Evolutionary conservation across 2,888 invertebrate genomes (phyloP).

Genomic region (Drosophila quasianomalipes): DNA sequence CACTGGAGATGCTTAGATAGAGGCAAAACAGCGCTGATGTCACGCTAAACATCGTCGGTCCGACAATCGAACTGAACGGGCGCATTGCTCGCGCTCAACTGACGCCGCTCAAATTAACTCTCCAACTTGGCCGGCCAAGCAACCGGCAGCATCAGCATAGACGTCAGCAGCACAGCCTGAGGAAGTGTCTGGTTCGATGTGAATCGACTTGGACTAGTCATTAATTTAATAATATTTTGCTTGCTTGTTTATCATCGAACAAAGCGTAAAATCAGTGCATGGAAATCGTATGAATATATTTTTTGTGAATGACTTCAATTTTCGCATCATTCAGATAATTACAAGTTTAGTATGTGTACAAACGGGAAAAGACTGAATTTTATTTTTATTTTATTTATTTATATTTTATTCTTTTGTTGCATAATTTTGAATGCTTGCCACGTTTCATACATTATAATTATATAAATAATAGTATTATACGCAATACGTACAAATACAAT

Average conservation of each 20-base stretch:
- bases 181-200: conserved; percentile 1
- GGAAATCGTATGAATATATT: not conserved
- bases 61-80: conserved; percentile 43
- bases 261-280: not conserved
- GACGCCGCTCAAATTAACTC: conserved; percentile 20
- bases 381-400: not conserved
- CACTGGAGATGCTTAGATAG: conserved; percentile 25
- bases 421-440: not conserved
- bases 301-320: not conserved
- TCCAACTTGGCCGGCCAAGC: conserved; percentile 4
- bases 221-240: not conserved
- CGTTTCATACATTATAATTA: not conserved
- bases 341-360: not conserved
- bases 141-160: not conserved
- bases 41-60: conserved; percentile 25
- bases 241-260: not conserved
- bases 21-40: conserved; percentile 24
- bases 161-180: conserved; percentile 2
- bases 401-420: not conserved
- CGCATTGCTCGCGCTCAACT: conserved; percentile 49
- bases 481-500: not conserved
- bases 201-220: not conserved
- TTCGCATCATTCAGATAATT: not conserved
- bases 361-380: not conserved
- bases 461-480: not conserved